A percentile compares a stretch with the other conserved stretches of the same genome.
Conservation (phyloP, 2,888 invertebrate species). For the Perithous albicinctus region DNA sequence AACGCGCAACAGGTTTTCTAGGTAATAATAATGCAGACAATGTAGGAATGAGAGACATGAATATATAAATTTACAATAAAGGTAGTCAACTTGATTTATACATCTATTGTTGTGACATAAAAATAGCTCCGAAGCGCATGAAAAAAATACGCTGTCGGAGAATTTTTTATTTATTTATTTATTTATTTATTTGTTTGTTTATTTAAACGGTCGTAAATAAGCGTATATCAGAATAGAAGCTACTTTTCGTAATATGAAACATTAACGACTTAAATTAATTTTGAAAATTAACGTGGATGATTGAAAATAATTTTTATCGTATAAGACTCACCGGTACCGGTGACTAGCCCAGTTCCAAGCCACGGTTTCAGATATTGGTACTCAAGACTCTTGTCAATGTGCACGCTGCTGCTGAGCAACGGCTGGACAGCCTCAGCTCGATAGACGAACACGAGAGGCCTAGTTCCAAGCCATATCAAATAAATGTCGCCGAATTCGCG, state of each 20-base stretch:
- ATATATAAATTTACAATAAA: background rate
- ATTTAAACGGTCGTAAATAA: background rate
- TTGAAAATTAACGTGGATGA: background rate
- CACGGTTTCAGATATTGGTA: constrained; percentile 81
- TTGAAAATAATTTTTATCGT: background rate
- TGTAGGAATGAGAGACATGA: background rate
- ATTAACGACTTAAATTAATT: background rate
- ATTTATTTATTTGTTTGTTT: no score
- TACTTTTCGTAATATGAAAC: background rate
- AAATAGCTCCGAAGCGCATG: background rate
- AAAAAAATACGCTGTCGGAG: no score
- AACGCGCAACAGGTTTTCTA: background rate
- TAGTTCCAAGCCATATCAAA: constrained; percentile 81
- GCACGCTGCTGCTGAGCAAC: constrained; percentile 80
- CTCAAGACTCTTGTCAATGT: constrained; percentile 83
- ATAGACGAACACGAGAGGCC: constrained; percentile 82
- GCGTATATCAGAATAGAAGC: background rate
- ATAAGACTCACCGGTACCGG: constrained; percentile 79
- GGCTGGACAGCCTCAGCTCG: constrained; percentile 81
- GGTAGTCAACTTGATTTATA: background rate
- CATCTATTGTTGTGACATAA: background rate
- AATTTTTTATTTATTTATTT: no score
- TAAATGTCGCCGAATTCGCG: constrained; percentile 80
- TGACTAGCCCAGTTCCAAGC: constrained; percentile 82
- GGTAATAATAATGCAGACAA: background rate